phyloP scores from a whole-genome alignment of 2,113 vertebrate species.

The Peromyscus polionotus region DNA sequence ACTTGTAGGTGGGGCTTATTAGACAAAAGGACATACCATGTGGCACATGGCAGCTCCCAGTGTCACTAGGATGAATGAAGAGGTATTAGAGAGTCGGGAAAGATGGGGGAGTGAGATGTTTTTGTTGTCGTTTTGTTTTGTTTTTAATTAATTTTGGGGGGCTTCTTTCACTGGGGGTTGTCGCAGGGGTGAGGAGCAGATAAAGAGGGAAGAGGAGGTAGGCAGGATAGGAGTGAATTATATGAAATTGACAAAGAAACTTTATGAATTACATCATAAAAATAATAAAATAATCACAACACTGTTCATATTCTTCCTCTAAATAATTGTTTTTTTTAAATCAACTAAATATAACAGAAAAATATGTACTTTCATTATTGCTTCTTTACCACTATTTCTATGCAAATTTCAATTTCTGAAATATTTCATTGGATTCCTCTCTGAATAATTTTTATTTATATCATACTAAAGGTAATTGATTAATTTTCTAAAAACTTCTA shows the following conservation, averaged over 20 bases:
- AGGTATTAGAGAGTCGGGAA: background rate
- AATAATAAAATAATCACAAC: background rate
- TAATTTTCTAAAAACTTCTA: background rate
- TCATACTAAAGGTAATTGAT: background rate
- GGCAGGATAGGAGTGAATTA: background rate
- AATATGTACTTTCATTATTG: background rate
- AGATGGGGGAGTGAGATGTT: background rate
- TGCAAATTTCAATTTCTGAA: background rate
- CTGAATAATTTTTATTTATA: background rate
- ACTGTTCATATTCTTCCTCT: background rate
- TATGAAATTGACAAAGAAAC: background rate
- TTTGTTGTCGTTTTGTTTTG: background rate
- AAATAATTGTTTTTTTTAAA: background rate
- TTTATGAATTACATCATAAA: background rate
- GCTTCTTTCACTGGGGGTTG: background rate
- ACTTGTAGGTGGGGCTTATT: background rate
- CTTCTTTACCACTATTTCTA: background rate
- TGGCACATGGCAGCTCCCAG: background rate
- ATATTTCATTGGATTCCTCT: background rate
- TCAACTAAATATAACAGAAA: background rate
- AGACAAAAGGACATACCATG: background rate
- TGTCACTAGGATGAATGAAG: background rate
- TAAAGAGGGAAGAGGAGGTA: background rate
- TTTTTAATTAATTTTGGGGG: background rate
- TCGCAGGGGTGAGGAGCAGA: accelerated